phyloP scores from a whole-genome alignment of 2,888 invertebrate species.

The Nymphalis c-album region DNA sequence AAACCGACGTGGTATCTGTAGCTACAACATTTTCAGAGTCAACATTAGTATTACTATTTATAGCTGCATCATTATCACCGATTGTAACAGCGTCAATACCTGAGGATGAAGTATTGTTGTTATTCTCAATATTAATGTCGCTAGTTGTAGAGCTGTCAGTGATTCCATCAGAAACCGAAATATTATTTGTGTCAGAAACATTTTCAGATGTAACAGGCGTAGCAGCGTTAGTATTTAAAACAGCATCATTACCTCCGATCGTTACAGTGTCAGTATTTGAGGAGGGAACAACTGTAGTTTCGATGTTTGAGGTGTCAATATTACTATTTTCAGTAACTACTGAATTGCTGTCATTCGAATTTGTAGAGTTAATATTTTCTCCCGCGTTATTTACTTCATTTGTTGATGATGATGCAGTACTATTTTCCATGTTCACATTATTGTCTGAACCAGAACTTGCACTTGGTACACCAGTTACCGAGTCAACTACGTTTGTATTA shows the following conservation, averaged over 20 bases:
- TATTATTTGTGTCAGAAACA: neutral
- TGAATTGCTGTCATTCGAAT: constrained; percentile 3
- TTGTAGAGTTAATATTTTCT: constrained; percentile 3
- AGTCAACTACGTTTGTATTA: constrained; percentile 3
- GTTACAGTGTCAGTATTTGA: constrained; percentile 3
- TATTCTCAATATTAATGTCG: neutral
- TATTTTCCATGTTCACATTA: neutral
- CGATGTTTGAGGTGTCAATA: neutral
- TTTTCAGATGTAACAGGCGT: too few relatives aligned
- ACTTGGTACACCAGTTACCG: neutral
- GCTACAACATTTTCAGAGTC: neutral
- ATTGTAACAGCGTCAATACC: neutral
- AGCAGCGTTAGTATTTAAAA: constrained; percentile 5
- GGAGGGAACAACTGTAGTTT: neutral
- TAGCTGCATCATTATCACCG: neutral
- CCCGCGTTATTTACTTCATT: neutral
- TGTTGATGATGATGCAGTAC: neutral
- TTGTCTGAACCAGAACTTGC: neutral
- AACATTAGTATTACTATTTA: neutral
- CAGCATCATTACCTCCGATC: constrained; percentile 1
- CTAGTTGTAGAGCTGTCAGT: neutral
- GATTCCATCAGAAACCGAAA: neutral
- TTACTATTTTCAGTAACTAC: neutral
- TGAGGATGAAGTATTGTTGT: neutral
- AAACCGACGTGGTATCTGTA: neutral